These are phyloP conservation scores for Gallinago stenura DNA, from an alignment of 2,797 vertebrate genomes.

Conservation along the genomic window DNA sequence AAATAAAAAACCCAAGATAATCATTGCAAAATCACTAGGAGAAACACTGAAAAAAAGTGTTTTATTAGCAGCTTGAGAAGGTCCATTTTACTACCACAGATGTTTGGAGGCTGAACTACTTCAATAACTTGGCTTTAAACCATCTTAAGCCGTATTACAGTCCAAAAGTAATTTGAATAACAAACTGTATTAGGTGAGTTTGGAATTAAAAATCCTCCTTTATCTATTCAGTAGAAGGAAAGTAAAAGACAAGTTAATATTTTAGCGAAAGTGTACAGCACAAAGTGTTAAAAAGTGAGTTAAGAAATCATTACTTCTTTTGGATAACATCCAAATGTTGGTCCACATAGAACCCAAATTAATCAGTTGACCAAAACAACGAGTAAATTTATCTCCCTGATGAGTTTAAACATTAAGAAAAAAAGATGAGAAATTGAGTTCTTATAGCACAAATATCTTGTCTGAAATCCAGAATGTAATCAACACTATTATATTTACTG, in stretches of 20 bases:
- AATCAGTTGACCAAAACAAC: neutral
- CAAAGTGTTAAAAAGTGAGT: neutral
- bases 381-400: neutral
- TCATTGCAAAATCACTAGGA: neutral
- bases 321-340: neutral
- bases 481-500: constrained; percentile 25
- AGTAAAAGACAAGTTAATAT: neutral
- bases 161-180: constrained; percentile 29
- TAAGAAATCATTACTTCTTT: neutral
- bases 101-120: neutral
- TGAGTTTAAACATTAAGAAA: constrained; percentile 16
- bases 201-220: constrained; percentile 12
- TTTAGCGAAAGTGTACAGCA: neutral
- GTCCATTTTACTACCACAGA: constrained; percentile 23
- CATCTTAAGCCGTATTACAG: neutral
- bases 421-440: neutral
- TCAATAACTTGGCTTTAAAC: constrained; percentile 28
- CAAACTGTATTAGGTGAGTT: constrained; percentile 8
- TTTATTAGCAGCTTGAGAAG: neutral
- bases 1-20: neutral
- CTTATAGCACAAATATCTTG: neutral
- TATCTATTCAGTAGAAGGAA: neutral
- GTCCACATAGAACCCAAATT: neutral
- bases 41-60: neutral
- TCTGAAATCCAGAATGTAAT: constrained; percentile 33